phyloP scores from a whole-genome alignment of 2,888 invertebrate species.

The Drosophila setosimentum region DNA sequence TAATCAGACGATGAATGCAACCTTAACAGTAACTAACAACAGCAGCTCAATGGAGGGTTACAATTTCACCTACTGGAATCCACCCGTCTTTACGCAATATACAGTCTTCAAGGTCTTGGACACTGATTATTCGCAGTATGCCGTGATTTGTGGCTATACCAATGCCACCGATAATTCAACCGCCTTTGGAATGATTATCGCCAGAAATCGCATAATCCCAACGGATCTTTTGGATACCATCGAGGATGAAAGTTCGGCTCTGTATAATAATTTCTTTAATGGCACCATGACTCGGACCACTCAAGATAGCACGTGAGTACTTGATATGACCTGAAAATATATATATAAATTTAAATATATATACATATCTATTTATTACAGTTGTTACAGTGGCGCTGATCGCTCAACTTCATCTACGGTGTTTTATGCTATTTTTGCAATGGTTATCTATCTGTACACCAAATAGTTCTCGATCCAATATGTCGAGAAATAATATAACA shows the following conservation, averaged over 20 bases:
- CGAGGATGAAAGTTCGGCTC: constrained; percentile 37
- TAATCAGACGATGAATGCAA: constrained; percentile 65
- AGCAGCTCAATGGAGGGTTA: constrained; percentile 40
- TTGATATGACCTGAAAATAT: background rate
- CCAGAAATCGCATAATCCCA: constrained; percentile 52
- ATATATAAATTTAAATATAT: background rate
- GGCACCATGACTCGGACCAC: constrained; percentile 64
- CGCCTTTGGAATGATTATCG: constrained; percentile 63
- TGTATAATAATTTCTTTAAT: constrained; percentile 56
- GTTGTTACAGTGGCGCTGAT: constrained; percentile 48
- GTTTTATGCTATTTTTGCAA: constrained; percentile 39
- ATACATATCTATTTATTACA: constrained; percentile 7
- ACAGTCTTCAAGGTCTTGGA: constrained; percentile 65
- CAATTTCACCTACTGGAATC: constrained; percentile 67
- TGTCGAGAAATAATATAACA: background rate
- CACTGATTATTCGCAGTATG: constrained; percentile 69
- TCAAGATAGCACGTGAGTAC: constrained; percentile 67
- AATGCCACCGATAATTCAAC: constrained; percentile 61
- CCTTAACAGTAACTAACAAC: constrained; percentile 34
- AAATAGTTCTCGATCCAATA: constrained; percentile 19
- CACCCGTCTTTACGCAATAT: constrained; percentile 47
- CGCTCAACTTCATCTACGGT: constrained; percentile 23
- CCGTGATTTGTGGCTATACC: constrained; percentile 76
- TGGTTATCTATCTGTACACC: constrained; percentile 29
- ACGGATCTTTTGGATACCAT: constrained; percentile 38